Base-by-base conservation (phyloP, 2,113 vertebrate genomes). In the Ptyas mucosa region DNA sequence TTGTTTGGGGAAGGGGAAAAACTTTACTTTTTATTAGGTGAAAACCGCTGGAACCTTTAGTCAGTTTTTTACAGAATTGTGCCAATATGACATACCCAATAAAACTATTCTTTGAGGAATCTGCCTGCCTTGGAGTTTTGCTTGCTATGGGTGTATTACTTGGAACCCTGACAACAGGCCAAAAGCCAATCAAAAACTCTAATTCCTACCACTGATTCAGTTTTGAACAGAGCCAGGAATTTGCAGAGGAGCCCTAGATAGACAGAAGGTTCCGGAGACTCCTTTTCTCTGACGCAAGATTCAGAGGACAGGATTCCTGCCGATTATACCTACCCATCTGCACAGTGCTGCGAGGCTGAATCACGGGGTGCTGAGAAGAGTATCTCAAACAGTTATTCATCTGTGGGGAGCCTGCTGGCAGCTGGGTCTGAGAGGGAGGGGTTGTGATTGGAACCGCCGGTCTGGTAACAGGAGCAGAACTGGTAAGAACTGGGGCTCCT, bases 381-480 rank as follows among this genome's bases (percentile, higher is more conserved):
- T 98, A 97, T 92, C 98, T 97, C 94, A 99, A 97, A 95, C 98
- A 99, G 96, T 98, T 99, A 94, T 96, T 98, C 29, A 98, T 96
- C 87, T 98, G 98, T 0, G 98, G 97, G 24, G 98, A 98, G 54
- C 98, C 97, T 0, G 96, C 96, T 92, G 98, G 98, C 10, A 98
- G 98, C 91, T 98, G 99, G 96, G 96, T 88, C 88, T 98, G 94
- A 0, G 95, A 93, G 94, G 97, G 98, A 92, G 97, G 97, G 61
- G 94, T 94, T 58, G 97, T 97, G 94, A 98, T 96, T 95, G 98
- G 96, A 96, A 98, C 94, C 91, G 97, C 18, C 0, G 98, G 95
- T 96, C 98, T 93, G 97, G 98, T 51, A 90, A 98, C 93, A 0
- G 98, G 97, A 14, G 97, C 93, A 1, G 96, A 88, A 3, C 97